These are phyloP conservation scores for Drosophila niveifrons DNA, from an alignment of 2,888 invertebrate species.

Conservation along the genomic window DNA sequence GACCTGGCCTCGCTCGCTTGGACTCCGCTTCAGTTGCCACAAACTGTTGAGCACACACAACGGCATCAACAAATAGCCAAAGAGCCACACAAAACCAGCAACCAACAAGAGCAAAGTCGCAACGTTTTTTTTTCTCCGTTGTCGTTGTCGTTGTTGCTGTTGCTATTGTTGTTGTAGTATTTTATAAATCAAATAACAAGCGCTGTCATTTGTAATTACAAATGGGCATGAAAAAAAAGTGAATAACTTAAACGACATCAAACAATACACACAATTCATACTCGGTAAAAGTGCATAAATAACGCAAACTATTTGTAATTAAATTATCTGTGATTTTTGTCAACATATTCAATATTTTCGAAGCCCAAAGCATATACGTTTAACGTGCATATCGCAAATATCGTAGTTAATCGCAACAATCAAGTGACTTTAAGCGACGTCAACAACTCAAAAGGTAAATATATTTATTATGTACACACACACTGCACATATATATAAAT, in stretches of 20 bases:
- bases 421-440: constrained; percentile 45
- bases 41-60: constrained; percentile 47
- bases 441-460: constrained; percentile 62
- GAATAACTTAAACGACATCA: constrained; percentile 39
- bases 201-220: constrained; percentile 72
- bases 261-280: constrained; percentile 13
- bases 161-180: background rate
- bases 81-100: background rate
- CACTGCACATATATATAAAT: constrained; percentile 6
- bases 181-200: constrained; percentile 38
- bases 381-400: constrained; percentile 39
- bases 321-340: constrained; percentile 79
- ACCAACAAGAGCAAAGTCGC: background rate
- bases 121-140: constrained; percentile 11
- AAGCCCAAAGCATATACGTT: constrained; percentile 22
- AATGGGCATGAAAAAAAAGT: constrained; percentile 44
- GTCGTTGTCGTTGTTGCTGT: background rate
- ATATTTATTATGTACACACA: constrained; percentile 22
- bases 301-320: constrained; percentile 61
- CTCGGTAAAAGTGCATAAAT: constrained; percentile 22
- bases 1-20: constrained; percentile 5
- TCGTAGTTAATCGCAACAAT: constrained; percentile 32
- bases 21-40: constrained; percentile 27
- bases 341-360: constrained; percentile 67
- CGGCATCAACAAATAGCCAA: constrained; percentile 1